Base-by-base conservation (phyloP, 2,888 invertebrate genomes). In the Sipunculus nudus region DNA sequence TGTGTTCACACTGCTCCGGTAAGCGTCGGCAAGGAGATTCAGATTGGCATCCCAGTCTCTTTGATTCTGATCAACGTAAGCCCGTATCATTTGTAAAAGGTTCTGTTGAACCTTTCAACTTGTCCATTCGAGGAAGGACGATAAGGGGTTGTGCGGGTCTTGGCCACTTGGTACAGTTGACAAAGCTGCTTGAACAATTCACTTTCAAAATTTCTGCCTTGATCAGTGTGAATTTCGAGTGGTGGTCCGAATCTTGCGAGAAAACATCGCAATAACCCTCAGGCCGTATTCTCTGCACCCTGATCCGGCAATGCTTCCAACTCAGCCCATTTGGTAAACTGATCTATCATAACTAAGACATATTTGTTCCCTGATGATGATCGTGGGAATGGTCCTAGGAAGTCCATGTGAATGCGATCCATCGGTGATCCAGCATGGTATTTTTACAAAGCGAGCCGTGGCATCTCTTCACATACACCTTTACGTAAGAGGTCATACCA, bases 11-110 rank as follows among this genome's bases (percentile, higher is more conserved):
- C 63, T 57, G 5, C 66, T 50, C 29, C 68, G 23, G 29, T 63
- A 68, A 6, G 65, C 70, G 13, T 61, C 63, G 19, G 70, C 60
- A 2, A 68, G 19, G 48, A 59, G 61, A 8, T 59, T 46, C 13
- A 68, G 41, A 46, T 67, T 53, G n/a, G 58, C 10, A 41, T 67
- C 68, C 67, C 70, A 70, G 3, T 59, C 58, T 8, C 52, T 50
- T 38, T 70, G 66, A 32, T 19, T 19, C 25, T n/a, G n/a, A n/a
- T n/a, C n/a, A n/a, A n/a, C n/a, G n/a, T n/a, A n/a, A n/a, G n/a
- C n/a, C n/a, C n/a, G n/a, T n/a, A n/a, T n/a, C n/a, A n/a, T n/a
- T n/a, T n/a, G n/a, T n/a, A n/a, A n/a, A n/a, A n/a, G 4, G 57
- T 57, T 1, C 57, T 10, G 28, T 57, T 57, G 23, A 32, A 60